Percentiles rank a stretch among this genome's conserved stretches.
Conservation (phyloP, 2,797 vertebrate genomes). For the Macropus fuliginosus region DNA sequence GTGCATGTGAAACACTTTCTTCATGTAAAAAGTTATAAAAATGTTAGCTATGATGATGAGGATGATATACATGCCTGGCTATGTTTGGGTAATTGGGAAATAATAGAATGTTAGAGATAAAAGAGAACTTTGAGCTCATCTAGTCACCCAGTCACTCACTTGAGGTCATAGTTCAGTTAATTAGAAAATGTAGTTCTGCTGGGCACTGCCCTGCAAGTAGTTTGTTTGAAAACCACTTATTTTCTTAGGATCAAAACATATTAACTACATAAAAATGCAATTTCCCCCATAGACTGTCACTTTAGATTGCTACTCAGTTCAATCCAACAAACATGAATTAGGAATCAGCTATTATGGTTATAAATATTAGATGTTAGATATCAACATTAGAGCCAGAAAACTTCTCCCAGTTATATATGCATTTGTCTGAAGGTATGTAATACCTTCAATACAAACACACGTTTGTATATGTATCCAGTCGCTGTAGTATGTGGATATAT, state of each 20-base stretch:
- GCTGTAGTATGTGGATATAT: not conserved
- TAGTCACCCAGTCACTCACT: not conserved
- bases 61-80: not conserved
- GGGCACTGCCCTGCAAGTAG: conserved; percentile 41
- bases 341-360: not conserved
- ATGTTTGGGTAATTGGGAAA: not conserved
- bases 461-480: not conserved
- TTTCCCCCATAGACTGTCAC: conserved; percentile 35
- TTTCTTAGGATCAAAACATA: conserved; percentile 57
- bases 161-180: not conserved
- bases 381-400: not conserved
- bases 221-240: conserved; percentile 66
- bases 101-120: not conserved
- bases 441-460: not conserved
- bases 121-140: not conserved
- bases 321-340: not conserved
- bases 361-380: not conserved
- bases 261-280: conserved; percentile 64
- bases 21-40: not conserved
- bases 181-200: not conserved
- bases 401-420: not conserved
- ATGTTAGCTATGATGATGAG: not conserved
- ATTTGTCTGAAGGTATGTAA: not conserved
- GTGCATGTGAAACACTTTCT: not conserved
- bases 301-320: not conserved